Conservation (phyloP, 1,140 invertebrate genomes). For the Spodoptera frugiperda region DNA sequence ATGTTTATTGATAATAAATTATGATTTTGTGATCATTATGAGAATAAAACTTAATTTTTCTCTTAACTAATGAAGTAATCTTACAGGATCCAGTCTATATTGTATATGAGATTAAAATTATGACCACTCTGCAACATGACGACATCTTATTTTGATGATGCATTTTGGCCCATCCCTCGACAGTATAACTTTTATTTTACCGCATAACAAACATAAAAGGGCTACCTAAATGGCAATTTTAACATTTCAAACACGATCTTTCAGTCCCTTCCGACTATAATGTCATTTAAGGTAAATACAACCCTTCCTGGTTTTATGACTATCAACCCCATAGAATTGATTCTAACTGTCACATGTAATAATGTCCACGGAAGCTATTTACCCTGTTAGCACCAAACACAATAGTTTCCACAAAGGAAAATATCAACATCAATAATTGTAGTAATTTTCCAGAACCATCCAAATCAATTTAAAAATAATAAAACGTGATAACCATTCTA, state of each 20-base stretch:
- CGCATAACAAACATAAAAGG: not conserved
- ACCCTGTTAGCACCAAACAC: not conserved
- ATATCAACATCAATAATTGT: not conserved
- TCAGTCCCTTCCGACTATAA: not conserved
- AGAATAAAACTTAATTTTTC: too few relatives aligned
- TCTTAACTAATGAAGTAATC: too few relatives aligned
- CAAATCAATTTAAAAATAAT: not conserved
- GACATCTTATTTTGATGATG: too few relatives aligned
- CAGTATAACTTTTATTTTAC: constrained; percentile 1
- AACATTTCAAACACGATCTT: constrained; percentile 3
- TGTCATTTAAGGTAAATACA: constrained; percentile 1
- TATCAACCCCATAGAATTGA: not conserved
- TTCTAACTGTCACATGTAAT: not conserved
- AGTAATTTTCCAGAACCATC: not conserved
- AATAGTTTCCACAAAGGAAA: not conserved
- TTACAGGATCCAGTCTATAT: too few relatives aligned
- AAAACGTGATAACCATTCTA: not conserved
- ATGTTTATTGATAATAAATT: not conserved
- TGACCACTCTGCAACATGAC: too few relatives aligned
- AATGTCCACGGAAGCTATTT: not conserved
- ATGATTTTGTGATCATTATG: too few relatives aligned
- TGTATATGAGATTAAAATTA: too few relatives aligned
- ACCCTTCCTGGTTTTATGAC: constrained; percentile 8
- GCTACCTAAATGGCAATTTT: constrained; percentile 5
- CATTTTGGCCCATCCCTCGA: too few relatives aligned